Percentiles rank a stretch among this genome's conserved stretches.
phyloP scores from a whole-genome alignment of 2,113 vertebrate species.

The Peromyscus leucopus region DNA sequence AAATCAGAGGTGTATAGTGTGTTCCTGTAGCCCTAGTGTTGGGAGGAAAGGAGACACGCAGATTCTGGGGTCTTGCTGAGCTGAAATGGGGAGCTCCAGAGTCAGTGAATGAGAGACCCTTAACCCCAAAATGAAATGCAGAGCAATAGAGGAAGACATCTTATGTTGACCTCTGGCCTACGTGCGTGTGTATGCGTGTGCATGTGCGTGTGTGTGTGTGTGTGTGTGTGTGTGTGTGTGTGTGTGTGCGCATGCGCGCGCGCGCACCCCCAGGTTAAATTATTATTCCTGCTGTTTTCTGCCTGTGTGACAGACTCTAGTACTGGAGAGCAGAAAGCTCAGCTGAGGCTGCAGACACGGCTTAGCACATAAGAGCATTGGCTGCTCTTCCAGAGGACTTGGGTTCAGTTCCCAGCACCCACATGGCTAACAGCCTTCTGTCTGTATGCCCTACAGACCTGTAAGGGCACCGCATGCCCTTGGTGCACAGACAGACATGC shows the following conservation, averaged over 20 bases:
- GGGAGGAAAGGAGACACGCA: neutral
- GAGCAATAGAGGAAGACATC: neutral
- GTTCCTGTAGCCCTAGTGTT: neutral
- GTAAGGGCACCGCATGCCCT: neutral
- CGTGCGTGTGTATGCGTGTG: too few species aligned
- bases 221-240: too few species aligned
- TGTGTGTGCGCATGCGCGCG: too few species aligned
- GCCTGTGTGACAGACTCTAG: neutral
- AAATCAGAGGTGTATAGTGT: neutral
- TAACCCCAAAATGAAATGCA: neutral
- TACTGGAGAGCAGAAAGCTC: neutral
- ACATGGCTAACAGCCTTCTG: neutral
- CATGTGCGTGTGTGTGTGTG: too few species aligned
- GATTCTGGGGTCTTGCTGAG: neutral
- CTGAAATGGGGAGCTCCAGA: neutral
- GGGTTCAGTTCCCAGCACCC: neutral
- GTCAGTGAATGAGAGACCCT: neutral
- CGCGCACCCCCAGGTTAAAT: neutral
- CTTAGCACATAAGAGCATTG: neutral
- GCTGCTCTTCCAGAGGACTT: too few species aligned
- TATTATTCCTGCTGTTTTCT: neutral
- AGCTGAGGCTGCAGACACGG: too few species aligned
- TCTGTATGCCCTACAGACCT: neutral
- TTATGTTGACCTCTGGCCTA: neutral
- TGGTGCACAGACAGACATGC: neutral